Conservation (phyloP, 1,140 invertebrate species). For the Chlorops oryzae region DNA sequence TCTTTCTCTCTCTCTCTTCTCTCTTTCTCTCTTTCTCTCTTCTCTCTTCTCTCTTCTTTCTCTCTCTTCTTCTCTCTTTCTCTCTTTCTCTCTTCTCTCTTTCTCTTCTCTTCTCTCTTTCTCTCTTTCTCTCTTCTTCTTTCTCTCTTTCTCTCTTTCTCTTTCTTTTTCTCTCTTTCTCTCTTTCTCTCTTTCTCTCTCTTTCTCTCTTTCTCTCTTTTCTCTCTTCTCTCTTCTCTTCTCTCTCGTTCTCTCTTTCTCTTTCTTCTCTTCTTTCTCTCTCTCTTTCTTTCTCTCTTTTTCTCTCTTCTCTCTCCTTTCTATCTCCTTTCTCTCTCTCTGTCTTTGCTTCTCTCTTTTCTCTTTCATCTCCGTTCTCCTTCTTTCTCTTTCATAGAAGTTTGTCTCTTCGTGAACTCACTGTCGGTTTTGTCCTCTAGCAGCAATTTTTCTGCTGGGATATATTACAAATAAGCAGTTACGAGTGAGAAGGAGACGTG, state of each 20-base stretch:
- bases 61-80: constrained; percentile 1
- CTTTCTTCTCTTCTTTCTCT: constrained; percentile 1
- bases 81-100: constrained; percentile 4
- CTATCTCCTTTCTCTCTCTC: background rate
- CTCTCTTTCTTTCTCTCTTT: constrained; percentile 18
- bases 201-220: background rate
- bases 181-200: background rate
- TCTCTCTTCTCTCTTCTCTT: background rate
- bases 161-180: background rate
- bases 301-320: constrained; percentile 7
- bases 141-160: background rate
- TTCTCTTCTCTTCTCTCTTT: no score
- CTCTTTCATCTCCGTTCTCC: no score
- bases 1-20: constrained; percentile 14
- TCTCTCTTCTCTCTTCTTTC: constrained; percentile 8
- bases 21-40: background rate
- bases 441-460: no score
- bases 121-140: background rate
- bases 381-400: no score
- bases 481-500: no score
- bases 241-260: background rate
- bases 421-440: no score
- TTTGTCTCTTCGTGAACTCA: no score
- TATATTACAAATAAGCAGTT: no score
- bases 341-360: constrained; percentile 9